Evolutionary conservation across 2,113 vertebrate genomes (phyloP).

Genomic region (Prunella fulvescens): DNA sequence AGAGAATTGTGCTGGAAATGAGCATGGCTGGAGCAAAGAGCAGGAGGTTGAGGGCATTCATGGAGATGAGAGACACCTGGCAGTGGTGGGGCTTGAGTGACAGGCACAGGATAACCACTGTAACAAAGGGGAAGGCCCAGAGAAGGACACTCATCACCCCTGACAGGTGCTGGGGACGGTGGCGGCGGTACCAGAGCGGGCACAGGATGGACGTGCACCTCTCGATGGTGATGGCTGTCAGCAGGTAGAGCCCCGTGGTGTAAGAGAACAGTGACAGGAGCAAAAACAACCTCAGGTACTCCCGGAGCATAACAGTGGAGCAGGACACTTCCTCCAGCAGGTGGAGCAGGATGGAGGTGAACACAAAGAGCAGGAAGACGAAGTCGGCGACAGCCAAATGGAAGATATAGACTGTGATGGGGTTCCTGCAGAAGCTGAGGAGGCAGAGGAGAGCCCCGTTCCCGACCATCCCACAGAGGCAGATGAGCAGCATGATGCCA

Average conservation of each 20-base stretch:
- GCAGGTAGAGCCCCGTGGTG: not conserved
- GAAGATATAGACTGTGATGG: not conserved
- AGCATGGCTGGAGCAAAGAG: not conserved
- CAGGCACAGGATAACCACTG: not conserved
- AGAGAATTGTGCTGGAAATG: not conserved
- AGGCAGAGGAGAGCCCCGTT: not conserved
- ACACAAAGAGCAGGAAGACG: not conserved
- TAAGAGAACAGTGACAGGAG: not conserved
- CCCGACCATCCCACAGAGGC: not conserved
- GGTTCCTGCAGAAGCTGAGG: not conserved
- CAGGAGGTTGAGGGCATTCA: not conserved
- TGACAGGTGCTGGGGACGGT: not conserved
- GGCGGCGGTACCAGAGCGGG: not conserved
- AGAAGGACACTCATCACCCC: not conserved
- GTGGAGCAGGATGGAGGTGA: not conserved
- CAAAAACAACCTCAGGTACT: not conserved
- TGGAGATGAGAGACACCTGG: not conserved
- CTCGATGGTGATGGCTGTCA: not conserved
- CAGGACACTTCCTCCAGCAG: not conserved
- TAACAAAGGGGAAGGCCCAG: not conserved
- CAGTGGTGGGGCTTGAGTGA: not conserved
- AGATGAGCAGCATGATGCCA: not conserved
- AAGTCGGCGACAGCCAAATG: not conserved
- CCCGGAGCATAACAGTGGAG: not conserved
- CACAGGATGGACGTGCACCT: not conserved